Evolutionary conservation across 2,113 vertebrate species (phyloP).

Genomic region (Dromaius novaehollandiae): DNA sequence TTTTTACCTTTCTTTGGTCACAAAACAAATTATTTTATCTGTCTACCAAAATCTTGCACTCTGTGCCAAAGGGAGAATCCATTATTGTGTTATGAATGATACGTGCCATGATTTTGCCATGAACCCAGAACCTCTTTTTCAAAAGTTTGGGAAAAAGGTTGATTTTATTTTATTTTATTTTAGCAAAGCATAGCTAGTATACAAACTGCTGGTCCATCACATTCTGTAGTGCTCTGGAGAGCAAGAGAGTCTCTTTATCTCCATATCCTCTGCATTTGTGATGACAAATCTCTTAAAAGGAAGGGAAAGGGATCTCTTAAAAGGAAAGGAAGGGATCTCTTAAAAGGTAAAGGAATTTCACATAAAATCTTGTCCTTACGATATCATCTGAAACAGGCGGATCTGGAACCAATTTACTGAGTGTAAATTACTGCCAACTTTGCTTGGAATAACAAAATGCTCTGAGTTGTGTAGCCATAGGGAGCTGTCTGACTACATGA

Average conservation of each 20-base stretch:
- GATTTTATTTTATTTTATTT: background rate
- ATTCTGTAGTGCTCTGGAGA: background rate
- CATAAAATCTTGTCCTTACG: constrained; percentile 21
- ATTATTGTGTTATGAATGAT: background rate
- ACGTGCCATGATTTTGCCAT: background rate
- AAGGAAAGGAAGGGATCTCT: too few species aligned
- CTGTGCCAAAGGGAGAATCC: background rate
- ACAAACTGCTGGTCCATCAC: background rate
- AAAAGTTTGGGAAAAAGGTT: background rate
- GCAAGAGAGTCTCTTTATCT: background rate
- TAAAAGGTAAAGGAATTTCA: constrained; percentile 33
- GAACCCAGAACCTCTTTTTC: background rate
- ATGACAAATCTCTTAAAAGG: constrained; percentile 25
- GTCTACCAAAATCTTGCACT: background rate
- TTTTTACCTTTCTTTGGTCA: background rate
- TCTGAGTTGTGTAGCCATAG: constrained; percentile 34
- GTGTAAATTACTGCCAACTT: constrained; percentile 57
- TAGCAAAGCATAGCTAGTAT: background rate
- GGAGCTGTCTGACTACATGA: constrained; percentile 9
- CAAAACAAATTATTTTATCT: background rate
- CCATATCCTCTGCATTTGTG: constrained; percentile 22
- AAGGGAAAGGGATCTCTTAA: constrained; percentile 33
- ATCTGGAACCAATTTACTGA: constrained; percentile 51
- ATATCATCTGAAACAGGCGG: constrained; percentile 36
- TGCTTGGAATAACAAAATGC: constrained; percentile 48